phyloP scores from a whole-genome alignment of 1,140 invertebrate genomes.

The Euglossa dilemma region DNA sequence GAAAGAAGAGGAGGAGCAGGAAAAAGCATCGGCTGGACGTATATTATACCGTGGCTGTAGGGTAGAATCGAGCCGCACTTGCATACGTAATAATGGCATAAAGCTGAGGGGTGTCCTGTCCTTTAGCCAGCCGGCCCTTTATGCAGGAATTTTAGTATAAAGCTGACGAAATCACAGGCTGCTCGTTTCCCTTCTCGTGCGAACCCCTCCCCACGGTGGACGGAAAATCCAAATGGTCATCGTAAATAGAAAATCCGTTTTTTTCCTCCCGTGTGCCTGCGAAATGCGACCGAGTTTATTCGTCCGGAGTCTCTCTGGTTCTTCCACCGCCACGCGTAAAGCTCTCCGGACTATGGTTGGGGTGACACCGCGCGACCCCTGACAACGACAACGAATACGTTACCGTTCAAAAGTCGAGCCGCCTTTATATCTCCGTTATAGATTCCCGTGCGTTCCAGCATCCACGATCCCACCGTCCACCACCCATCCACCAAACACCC shows the following conservation, averaged over 20 bases:
- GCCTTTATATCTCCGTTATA: constrained; percentile 5
- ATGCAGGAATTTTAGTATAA: constrained; percentile 78
- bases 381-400: constrained; percentile 10
- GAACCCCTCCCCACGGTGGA: constrained; percentile 60
- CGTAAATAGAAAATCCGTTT: constrained; percentile 81
- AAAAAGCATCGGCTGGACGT: constrained; percentile 56
- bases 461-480: background rate
- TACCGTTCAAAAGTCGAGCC: constrained; percentile 2
- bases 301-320: constrained; percentile 65
- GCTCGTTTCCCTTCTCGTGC: constrained; percentile 50
- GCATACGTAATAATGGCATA: constrained; percentile 80
- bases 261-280: constrained; percentile 61
- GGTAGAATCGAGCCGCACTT: constrained; percentile 74
- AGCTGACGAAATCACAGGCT: constrained; percentile 76
- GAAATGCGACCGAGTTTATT: constrained; percentile 76
- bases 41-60: constrained; percentile 65
- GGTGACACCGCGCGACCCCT: constrained; percentile 17
- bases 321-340: constrained; percentile 59
- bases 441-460: background rate
- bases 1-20: background rate
- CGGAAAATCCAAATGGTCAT: constrained; percentile 81
- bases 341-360: constrained; percentile 5
- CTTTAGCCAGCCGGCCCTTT: constrained; percentile 67
- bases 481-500: background rate
- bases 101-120: constrained; percentile 77